Conservation (phyloP, 2,888 invertebrate species). For the Brachynemurus nebulosus region DNA sequence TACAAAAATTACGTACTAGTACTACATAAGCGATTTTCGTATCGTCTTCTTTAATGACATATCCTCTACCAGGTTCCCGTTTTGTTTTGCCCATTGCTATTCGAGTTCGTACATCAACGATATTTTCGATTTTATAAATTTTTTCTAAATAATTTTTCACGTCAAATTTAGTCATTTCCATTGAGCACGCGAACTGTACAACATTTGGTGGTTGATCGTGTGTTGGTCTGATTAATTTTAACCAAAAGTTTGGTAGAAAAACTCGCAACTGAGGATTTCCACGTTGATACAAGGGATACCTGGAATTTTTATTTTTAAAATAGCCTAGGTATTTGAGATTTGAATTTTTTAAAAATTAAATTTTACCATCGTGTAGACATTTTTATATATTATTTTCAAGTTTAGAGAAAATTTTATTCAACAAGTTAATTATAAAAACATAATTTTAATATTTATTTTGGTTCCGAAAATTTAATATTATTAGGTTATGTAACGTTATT, state of each 20-base stretch:
- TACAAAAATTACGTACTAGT: conserved; percentile 51
- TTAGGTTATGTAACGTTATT: too few species aligned
- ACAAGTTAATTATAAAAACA: too few species aligned
- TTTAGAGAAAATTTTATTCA: not conserved
- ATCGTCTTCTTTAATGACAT: conserved; percentile 71
- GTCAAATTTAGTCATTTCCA: conserved; percentile 86
- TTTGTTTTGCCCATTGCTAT: conserved; percentile 56
- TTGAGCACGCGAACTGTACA: conserved; percentile 80
- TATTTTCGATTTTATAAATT: conserved; percentile 71
- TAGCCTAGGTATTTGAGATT: not conserved
- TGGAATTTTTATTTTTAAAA: conserved; percentile 24
- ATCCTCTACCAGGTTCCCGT: conserved; percentile 43
- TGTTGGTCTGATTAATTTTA: conserved; percentile 70
- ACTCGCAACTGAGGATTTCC: conserved; percentile 91
- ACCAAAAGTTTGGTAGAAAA: conserved; percentile 94
- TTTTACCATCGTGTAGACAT: conserved; percentile 38
- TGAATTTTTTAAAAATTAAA: not conserved
- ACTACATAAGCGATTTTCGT: conserved; percentile 64
- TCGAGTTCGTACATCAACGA: conserved; percentile 60
- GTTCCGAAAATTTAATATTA: too few species aligned
- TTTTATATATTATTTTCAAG: conserved; percentile 14
- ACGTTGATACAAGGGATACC: conserved; percentile 82
- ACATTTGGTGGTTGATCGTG: conserved; percentile 59
- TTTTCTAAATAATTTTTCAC: conserved; percentile 89
- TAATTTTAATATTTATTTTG: too few species aligned